A percentile compares a stretch with the other conserved stretches of the same genome.
These are phyloP conservation scores for Tortricodes alternella DNA, from an alignment of 2,888 invertebrate genomes.

Conservation along the genomic window DNA sequence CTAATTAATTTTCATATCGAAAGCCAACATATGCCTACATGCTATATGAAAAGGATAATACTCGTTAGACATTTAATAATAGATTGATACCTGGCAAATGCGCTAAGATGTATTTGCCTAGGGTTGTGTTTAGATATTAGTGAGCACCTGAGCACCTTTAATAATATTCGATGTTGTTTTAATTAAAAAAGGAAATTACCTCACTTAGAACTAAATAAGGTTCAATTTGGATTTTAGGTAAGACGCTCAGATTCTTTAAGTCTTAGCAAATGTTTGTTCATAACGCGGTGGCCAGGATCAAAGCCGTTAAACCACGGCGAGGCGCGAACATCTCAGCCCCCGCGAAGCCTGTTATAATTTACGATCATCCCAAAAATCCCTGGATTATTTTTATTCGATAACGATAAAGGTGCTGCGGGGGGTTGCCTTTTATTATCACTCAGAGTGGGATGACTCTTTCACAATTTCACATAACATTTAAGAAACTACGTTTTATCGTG, in stretches of 20 bases:
- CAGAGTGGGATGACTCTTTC: constrained; percentile 70
- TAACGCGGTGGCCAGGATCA: constrained; percentile 10
- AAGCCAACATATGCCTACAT: too few relatives aligned
- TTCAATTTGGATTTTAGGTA: background rate
- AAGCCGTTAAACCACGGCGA: constrained; percentile 42
- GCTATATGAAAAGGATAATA: too few relatives aligned
- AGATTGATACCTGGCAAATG: too few relatives aligned
- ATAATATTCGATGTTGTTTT: too few relatives aligned
- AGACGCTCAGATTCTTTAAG: constrained; percentile 10
- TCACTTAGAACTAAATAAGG: background rate
- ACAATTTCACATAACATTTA: constrained; percentile 66
- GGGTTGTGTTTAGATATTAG: too few relatives aligned
- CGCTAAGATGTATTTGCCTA: too few relatives aligned
- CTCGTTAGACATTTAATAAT: too few relatives aligned
- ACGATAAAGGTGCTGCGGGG: constrained; percentile 79
- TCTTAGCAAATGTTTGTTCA: constrained; percentile 23
- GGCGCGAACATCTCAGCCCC: constrained; percentile 53
- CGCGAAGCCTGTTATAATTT: constrained; percentile 77
- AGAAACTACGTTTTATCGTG: constrained; percentile 34
- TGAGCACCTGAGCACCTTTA: too few relatives aligned
- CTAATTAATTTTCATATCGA: too few relatives aligned
- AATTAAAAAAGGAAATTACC: too few relatives aligned
- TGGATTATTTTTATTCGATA: constrained; percentile 82
- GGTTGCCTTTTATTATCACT: constrained; percentile 82
- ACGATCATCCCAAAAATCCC: constrained; percentile 81